A percentile compares a stretch with the other conserved stretches of the same genome.
These are phyloP conservation scores for Callospermophilus lateralis DNA, from an alignment of 2,113 vertebrate species.

Conservation along the genomic window DNA sequence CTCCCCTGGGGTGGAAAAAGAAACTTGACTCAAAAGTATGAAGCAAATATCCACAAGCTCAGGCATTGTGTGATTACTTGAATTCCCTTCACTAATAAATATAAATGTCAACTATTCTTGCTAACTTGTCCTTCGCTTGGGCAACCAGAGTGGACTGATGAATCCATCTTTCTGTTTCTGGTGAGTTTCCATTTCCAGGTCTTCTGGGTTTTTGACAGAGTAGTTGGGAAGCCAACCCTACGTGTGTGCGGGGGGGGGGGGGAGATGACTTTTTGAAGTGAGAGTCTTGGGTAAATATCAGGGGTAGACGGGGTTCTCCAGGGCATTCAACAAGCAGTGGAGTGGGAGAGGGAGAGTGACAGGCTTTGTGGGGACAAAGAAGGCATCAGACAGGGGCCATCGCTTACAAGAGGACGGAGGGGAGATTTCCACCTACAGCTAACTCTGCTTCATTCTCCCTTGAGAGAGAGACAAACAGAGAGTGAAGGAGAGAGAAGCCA, in stretches of 20 bases:
- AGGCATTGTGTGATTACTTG: neutral
- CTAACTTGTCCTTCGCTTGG: slow-evolving; percentile 23
- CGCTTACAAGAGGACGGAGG: neutral
- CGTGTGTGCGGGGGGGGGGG: too few species aligned
- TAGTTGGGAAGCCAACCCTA: neutral
- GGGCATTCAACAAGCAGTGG: neutral
- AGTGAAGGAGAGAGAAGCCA: neutral
- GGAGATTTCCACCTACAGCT: neutral
- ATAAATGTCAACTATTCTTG: slow-evolving; percentile 34
- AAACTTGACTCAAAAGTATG: neutral
- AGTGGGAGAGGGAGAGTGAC: accelerated
- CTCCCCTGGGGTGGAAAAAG: neutral
- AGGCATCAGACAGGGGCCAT: neutral
- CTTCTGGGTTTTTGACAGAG: neutral
- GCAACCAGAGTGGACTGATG: neutral
- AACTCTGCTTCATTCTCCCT: neutral
- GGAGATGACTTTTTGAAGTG: neutral
- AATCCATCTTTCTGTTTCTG: neutral
- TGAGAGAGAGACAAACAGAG: neutral
- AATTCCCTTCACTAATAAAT: slow-evolving; percentile 57
- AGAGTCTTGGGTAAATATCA: neutral
- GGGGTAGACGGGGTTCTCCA: neutral
- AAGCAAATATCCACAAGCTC: neutral
- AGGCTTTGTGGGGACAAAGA: neutral
- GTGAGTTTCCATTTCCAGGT: neutral